Evolutionary conservation across 2,888 invertebrate genomes (phyloP).

Genomic region (Actias luna): DNA sequence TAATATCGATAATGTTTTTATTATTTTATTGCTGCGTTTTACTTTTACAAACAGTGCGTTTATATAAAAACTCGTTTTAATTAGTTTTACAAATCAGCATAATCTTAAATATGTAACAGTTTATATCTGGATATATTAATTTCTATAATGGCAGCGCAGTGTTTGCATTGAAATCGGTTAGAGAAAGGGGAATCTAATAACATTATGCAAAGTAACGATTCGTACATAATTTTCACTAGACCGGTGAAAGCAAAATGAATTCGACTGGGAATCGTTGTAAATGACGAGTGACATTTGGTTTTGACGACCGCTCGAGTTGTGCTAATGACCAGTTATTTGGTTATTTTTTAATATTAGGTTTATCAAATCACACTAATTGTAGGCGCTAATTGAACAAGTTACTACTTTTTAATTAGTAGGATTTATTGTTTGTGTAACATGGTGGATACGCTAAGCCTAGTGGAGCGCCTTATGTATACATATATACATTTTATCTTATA

Average conservation of each 20-base stretch:
- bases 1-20: no score
- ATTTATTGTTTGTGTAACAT: no score
- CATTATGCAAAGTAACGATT: constrained; percentile 42
- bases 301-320: constrained; percentile 11
- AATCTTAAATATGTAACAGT: neutral
- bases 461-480: no score
- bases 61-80: neutral
- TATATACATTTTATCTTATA: no score
- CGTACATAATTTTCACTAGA: constrained; percentile 39
- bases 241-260: constrained; percentile 54
- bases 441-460: no score
- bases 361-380: no score
- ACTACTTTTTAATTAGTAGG: no score
- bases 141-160: neutral
- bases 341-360: neutral
- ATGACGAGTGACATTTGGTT: constrained; percentile 43
- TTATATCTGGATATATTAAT: constrained; percentile 3
- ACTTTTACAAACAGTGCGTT: neutral
- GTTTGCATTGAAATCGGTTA: constrained; percentile 5
- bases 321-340: neutral
- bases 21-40: neutral
- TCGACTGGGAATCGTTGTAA: constrained; percentile 35
- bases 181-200: constrained; percentile 24
- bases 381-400: no score
- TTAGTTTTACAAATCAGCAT: neutral